Evolutionary conservation across 2,113 vertebrate species (phyloP), one percentile per base, ranked within the genome.

Genomic region (Aythya baeri): DNA sequence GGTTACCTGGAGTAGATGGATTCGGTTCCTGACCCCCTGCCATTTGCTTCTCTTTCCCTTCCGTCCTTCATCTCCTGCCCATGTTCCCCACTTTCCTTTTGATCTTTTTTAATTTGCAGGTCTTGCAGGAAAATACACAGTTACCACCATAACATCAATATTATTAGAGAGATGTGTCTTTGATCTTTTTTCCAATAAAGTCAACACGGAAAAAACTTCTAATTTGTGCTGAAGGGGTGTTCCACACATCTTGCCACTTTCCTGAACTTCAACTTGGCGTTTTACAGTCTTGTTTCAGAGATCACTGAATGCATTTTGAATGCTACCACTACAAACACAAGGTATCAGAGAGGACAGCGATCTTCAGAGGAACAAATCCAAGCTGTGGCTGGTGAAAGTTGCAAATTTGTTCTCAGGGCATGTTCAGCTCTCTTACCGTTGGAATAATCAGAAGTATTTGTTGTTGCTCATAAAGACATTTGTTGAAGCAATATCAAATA

Each of bases 161-260:
- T 80, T 72, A 49, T 74, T 86, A 92, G 41, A 79, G 50, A 82
- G 63, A 79, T 91, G 7, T 73, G 66, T 83, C 52, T 78, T 95
- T 94, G 61, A 81, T 91, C 17, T 76, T 75, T 95, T 94, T 88
- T 82, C 81, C 50, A 70, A 49, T 91, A 32, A 90, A 85, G 44
- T 57, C 20, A 83, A 91, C 65, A 71, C 27, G 83, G 54, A 38
- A 96, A 38, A 96, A 91, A 76, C 82, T 84, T 95, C 54, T 93
- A 57, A 82, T 67, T 88, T 94, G 29, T 91, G 94, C 86, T 86
- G 86, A 82, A 88, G 89, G 54, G 82, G 9, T 1, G 2, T 88
- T 88, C 72, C 78, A 34, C 83, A 85, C 91, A 88, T 93, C 73
- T 86, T 84, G 38, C 17, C 32, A 29, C 50, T 91, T 95, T 85